These are phyloP conservation scores for Anisognathus igniventris DNA, from an alignment of 2,797 vertebrate species.

Conservation along the genomic window DNA sequence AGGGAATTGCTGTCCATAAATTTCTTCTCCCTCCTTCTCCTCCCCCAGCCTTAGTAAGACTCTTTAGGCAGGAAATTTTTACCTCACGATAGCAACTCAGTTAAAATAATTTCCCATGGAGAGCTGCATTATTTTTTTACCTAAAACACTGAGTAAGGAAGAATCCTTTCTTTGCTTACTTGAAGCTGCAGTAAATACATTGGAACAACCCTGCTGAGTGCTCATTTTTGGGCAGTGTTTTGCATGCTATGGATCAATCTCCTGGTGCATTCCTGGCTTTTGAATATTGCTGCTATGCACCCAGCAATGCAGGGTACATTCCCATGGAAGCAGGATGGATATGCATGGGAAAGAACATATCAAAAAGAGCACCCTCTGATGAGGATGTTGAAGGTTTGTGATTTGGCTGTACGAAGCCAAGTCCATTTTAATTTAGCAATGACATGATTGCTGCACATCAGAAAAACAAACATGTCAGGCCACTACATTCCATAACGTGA, in stretches of 20 bases:
- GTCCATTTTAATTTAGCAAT: not conserved
- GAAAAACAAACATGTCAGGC: not conserved
- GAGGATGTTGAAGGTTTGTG: not conserved
- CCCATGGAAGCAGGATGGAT: not conserved
- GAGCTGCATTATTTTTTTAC: not conserved
- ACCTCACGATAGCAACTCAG: not conserved
- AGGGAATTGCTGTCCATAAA: not conserved
- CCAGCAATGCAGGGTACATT: not conserved
- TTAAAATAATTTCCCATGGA: not conserved
- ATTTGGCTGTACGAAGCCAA: not conserved
- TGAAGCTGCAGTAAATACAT: not conserved
- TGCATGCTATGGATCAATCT: not conserved
- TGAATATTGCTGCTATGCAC: not conserved
- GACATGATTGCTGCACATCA: not conserved
- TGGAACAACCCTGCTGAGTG: not conserved
- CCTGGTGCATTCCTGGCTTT: not conserved
- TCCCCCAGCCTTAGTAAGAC: not conserved
- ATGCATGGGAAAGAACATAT: not conserved
- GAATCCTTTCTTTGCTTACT: not conserved
- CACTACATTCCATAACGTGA: not conserved
- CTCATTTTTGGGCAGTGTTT: not conserved
- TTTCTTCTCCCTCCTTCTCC: not conserved
- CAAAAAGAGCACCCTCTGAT: not conserved
- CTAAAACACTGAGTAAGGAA: not conserved
- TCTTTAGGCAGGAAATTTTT: not conserved